These are phyloP conservation scores for Julus scanicus DNA, from an alignment of 2,888 invertebrate genomes.

Conservation along the genomic window DNA sequence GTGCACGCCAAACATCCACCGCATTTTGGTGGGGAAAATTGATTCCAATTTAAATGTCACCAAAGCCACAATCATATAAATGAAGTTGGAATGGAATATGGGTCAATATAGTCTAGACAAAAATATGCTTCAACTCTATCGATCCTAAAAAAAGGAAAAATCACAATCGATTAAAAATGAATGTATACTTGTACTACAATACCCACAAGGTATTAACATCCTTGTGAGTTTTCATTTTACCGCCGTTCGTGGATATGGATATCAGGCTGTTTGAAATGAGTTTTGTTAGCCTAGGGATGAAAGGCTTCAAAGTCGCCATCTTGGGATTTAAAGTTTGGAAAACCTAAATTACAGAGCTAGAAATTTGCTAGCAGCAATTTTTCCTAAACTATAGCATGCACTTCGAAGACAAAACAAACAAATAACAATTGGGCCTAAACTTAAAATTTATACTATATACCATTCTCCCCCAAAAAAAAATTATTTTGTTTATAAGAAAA, in stretches of 20 bases:
- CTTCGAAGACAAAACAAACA: too few relatives aligned
- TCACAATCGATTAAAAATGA: neutral
- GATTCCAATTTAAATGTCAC: conserved; percentile 30
- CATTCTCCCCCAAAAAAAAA: too few relatives aligned
- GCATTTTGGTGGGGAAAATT: neutral
- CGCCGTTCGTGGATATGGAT: neutral
- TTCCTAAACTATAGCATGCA: too few relatives aligned
- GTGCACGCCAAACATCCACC: conserved; percentile 1
- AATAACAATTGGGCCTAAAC: too few relatives aligned
- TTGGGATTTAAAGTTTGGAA: too few relatives aligned
- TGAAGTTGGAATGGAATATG: neutral
- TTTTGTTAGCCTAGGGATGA: too few relatives aligned
- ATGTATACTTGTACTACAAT: neutral
- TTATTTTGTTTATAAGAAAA: too few relatives aligned
- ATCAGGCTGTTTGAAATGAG: too few relatives aligned
- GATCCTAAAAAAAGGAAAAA: neutral
- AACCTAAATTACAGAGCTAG: too few relatives aligned
- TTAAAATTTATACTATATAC: too few relatives aligned
- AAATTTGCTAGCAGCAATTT: too few relatives aligned
- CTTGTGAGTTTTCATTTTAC: neutral
- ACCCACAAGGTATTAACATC: neutral
- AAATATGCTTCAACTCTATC: neutral
- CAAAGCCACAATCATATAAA: conserved; percentile 13
- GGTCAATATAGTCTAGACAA: conserved; percentile 35
- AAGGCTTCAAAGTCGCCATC: too few relatives aligned